Evolutionary conservation across 2,113 vertebrate species (phyloP).

Genomic region (Gulo gulo): DNA sequence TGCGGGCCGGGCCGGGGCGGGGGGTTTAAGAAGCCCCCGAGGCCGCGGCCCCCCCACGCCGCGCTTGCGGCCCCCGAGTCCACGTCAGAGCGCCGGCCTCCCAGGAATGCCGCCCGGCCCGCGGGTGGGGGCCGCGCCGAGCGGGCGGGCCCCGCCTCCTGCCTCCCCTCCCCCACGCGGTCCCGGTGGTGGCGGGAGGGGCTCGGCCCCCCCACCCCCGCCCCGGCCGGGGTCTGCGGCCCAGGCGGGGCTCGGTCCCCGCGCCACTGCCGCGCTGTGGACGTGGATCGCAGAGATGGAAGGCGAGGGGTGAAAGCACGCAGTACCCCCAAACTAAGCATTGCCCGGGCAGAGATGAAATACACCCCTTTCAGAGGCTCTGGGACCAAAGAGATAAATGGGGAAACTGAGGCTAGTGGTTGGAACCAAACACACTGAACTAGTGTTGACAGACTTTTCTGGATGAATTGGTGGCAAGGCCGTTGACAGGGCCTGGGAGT

Average conservation of each 20-base stretch:
- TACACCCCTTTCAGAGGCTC: neutral
- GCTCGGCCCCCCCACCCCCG: neutral
- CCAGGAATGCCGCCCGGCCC: conserved; percentile 86
- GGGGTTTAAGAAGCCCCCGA: conserved; percentile 76
- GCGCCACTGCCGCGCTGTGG: neutral
- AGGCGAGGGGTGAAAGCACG: neutral
- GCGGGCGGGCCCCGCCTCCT: conserved; percentile 51
- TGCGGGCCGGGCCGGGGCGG: conserved; percentile 55
- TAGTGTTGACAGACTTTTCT: conserved; percentile 50
- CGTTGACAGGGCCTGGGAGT: conserved; percentile 25
- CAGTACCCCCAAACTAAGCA: neutral
- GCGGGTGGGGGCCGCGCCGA: conserved; percentile 55
- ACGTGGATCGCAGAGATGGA: too few relatives aligned
- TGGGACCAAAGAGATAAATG: neutral
- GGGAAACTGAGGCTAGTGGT: conserved; percentile 70
- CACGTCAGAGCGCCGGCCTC: conserved; percentile 89
- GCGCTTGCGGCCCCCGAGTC: conserved; percentile 64
- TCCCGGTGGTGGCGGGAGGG: neutral
- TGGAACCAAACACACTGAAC: neutral
- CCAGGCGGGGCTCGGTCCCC: neutral
- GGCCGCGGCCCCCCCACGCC: conserved; percentile 35
- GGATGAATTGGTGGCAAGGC: neutral
- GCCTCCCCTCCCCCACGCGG: neutral
- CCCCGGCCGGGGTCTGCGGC: neutral
- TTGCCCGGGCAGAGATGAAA: neutral